Base-by-base conservation (phyloP, 2,888 invertebrate species). In the Clitarchus hookeri region DNA sequence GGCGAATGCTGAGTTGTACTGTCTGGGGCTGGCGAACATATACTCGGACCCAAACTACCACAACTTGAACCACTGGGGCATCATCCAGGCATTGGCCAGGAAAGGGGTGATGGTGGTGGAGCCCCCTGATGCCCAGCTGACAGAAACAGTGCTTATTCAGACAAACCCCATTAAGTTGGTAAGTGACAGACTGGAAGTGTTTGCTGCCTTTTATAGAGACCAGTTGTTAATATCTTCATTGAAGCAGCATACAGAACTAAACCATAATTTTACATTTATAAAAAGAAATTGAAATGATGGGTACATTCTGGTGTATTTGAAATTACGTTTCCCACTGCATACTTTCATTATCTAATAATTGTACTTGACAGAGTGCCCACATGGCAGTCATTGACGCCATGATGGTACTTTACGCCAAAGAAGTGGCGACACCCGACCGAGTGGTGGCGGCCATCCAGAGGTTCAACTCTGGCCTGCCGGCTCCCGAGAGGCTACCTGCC, bases 11-110 rank as follows among this genome's bases (percentile, higher is more conserved):
- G 98, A 98, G 92, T 94, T 98, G 88, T 98, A 98, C 93, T 98
- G 98, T 92, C 94, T 97, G 92, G 98, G 98, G 87, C 93, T 98
- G 91, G 96, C 97, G 90, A 98, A 98, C 93, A 96, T 98, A 93
- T 98, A 98, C 93, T 97, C 97, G 88, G 98, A 98, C 93, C 98
- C 98, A 88, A 98, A 98, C 93, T 98, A 97, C 93, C 97, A 97
- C 94, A 97, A 96, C 93, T 95, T 98, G 90, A 98, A 98, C 93
- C 98, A 98, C 92, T 96, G 96, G 95, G 96, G 97, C 91, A 97
- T 98, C 91, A 94, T 98, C 91, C 87, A 87, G 80, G 97, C 97
- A 86, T 93, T 99, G 90, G 95, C 97, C 89, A 94, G 98, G 91
- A 98, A 98, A 92, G 98, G 98, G 88, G 96, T 98, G 87, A 96